These are phyloP conservation scores for Drosophila sulfurigaster DNA, from an alignment of 1,140 invertebrate genomes.

Conservation along the genomic window DNA sequence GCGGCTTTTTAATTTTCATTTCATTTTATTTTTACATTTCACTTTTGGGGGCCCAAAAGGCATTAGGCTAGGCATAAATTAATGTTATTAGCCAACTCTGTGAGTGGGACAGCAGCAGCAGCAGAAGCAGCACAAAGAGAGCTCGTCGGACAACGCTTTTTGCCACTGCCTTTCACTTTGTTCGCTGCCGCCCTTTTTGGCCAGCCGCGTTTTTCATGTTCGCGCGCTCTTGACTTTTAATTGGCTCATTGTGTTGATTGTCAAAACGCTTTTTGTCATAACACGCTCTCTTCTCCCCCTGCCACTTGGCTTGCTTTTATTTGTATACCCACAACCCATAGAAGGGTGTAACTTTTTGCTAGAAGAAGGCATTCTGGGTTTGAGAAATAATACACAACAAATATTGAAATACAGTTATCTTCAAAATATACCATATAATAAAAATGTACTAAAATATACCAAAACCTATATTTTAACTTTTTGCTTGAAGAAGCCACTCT, in stretches of 20 bases:
- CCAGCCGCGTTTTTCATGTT: constrained; percentile 15
- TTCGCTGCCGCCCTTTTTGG: constrained; percentile 33
- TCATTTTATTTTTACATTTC: constrained; percentile 13
- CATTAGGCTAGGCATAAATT: constrained; percentile 56
- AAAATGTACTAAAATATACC: too few species aligned
- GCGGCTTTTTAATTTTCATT: constrained; percentile 18
- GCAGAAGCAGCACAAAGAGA: not conserved
- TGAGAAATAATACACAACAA: too few species aligned
- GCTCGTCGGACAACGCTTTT: not conserved
- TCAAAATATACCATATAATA: too few species aligned
- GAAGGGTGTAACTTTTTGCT: too few species aligned
- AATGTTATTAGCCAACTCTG: constrained; percentile 30
- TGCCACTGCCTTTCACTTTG: constrained; percentile 52
- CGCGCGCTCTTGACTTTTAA: constrained; percentile 62
- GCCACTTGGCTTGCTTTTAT: not conserved
- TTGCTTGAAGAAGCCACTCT: too few species aligned
- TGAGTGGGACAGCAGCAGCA: not conserved
- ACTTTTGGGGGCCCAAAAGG: not conserved
- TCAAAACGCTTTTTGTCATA: constrained; percentile 43
- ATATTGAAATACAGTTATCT: too few species aligned
- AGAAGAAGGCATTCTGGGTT: too few species aligned
- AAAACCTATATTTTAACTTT: too few species aligned
- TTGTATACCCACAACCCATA: too few species aligned
- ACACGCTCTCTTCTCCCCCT: not conserved
- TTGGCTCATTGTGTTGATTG: constrained; percentile 73